These are phyloP conservation scores for Microcebus griseorufus DNA, from an alignment of 2,113 vertebrate species.

Conservation along the genomic window DNA sequence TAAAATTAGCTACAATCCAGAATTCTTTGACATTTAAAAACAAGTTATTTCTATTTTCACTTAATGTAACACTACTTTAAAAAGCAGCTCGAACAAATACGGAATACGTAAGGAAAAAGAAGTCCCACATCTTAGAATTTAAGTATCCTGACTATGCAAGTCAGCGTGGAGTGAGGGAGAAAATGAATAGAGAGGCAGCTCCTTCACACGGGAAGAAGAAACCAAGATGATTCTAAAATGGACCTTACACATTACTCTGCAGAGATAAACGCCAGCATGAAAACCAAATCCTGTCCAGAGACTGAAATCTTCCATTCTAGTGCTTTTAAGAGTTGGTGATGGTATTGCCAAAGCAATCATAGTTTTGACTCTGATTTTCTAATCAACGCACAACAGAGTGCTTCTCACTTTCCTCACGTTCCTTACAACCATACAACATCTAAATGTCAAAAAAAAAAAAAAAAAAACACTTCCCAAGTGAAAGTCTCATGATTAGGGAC, in stretches of 20 bases:
- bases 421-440: neutral
- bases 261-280: neutral
- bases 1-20: slow-evolving; percentile 4
- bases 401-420: neutral
- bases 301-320: neutral
- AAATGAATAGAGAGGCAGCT: neutral
- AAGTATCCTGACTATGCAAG: neutral
- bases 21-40: neutral
- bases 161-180: neutral
- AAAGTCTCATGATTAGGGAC: neutral
- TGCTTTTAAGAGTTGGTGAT: neutral
- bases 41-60: neutral
- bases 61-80: neutral
- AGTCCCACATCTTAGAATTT: neutral
- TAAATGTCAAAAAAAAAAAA: neutral
- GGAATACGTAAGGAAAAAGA: neutral
- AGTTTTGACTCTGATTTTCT: neutral
- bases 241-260: neutral
- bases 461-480: neutral
- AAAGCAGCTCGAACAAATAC: neutral
- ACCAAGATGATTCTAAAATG: neutral
- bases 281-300: neutral
- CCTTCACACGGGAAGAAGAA: neutral
- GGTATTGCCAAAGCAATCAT: neutral
- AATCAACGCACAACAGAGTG: neutral